Evolutionary conservation across 2,797 vertebrate species (phyloP), one percentile per base, ranked within the genome.

Genomic region (Babyrousa celebensis): DNA sequence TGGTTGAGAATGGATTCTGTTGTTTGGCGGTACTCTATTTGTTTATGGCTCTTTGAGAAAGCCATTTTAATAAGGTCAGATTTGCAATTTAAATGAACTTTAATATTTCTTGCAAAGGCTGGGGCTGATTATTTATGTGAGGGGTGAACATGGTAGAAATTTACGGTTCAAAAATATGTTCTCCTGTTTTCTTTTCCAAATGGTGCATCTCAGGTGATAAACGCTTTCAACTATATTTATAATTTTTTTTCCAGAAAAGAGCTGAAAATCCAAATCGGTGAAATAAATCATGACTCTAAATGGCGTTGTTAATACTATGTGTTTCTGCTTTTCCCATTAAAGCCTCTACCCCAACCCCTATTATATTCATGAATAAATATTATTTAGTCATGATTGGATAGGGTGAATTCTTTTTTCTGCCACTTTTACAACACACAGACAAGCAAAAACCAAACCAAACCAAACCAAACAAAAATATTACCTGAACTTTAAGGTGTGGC

Each of bases 1-100:
- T 95, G 70, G 97, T 98, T 97, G 98, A 97, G 97, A 98, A 98
- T 94, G 86, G 92, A 91, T 97, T 98, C 96, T 91, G 95, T 97
- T 98, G 97, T 98, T 98, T 98, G 97, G 96, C 97, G 98, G 97
- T 93, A 94, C 95, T 97, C 97, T 98, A 97, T 98, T 99, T 99
- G 98, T 98, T 99, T 99, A 98, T 98, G 98, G 98, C 96, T 98
- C 98, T 98, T 98, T 97, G 97, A 98, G 96, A 98, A 98, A 99
- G 89, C 97, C 98, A 98, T 98, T 99, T 98, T 99, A 99, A 99
- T 99, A 99, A 99, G 99, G 98, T 99, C 99, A 98, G 96, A 99
- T 99, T 99, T 99, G 98, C 98, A 99, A 99, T 99, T 98, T 98
- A 99, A 99, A 99, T 98, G 98, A 98, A 98, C 98, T 98, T 98